These are phyloP conservation scores for Hydrotaea diabolus DNA, from an alignment of 2,888 invertebrate genomes.

Conservation along the genomic window DNA sequence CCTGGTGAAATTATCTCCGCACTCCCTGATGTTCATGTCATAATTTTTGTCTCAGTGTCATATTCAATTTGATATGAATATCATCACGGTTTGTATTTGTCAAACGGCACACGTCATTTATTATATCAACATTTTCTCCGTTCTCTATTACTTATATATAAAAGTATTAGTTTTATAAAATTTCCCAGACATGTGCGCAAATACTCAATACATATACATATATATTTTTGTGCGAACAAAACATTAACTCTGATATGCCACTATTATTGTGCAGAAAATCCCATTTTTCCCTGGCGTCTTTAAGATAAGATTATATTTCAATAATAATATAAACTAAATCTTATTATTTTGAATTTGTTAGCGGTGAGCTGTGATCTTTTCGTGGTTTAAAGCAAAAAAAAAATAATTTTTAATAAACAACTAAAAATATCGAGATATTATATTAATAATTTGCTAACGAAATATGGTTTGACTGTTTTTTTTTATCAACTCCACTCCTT, in stretches of 20 bases:
- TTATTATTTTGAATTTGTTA: not conserved
- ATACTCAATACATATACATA: not conserved
- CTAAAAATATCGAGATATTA: not conserved
- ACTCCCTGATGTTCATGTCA: too few species aligned
- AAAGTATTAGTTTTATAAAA: slow-evolving; percentile 1
- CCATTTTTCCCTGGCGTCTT: not conserved
- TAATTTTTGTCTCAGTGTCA: too few species aligned
- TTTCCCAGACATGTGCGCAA: not conserved
- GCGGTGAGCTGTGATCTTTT: not conserved
- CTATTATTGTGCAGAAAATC: not conserved
- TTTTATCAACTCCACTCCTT: slow-evolving; percentile 2
- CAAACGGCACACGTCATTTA: not conserved
- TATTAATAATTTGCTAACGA: not conserved
- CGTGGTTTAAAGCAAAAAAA: too few species aligned
- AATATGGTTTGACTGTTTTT: not conserved
- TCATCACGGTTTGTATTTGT: not conserved
- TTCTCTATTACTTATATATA: slow-evolving; percentile 9
- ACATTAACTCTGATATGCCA: not conserved
- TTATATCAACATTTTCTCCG: not conserved
- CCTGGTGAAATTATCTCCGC: too few species aligned
- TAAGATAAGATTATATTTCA: not conserved
- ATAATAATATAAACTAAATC: not conserved
- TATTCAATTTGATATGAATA: too few species aligned
- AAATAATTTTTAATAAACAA: not conserved
- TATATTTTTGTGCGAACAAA: not conserved